These are phyloP conservation scores for Huso huso DNA, from an alignment of 2,797 vertebrate species.

Conservation along the genomic window DNA sequence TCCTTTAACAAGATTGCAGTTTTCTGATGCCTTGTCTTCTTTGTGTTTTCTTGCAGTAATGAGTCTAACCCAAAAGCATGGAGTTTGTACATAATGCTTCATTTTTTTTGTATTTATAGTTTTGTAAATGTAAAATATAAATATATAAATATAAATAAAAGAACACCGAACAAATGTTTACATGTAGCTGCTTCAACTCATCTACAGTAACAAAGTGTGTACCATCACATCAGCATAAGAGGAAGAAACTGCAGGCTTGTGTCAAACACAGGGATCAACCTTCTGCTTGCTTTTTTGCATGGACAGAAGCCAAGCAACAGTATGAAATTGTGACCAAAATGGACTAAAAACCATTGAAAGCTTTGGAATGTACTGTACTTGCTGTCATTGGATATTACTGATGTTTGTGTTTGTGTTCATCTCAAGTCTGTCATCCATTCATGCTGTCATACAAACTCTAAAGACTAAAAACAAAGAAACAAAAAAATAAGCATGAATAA, in stretches of 20 bases:
- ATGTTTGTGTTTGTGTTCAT: constrained; percentile 48
- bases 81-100: constrained; percentile 93
- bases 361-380: constrained; percentile 48
- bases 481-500: constrained; percentile 66
- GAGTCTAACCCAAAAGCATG: constrained; percentile 92
- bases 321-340: constrained; percentile 64
- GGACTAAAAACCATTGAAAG: constrained; percentile 41
- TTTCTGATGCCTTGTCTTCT: constrained; percentile 54
- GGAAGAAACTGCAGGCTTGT: constrained; percentile 26
- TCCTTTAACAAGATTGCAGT: background rate
- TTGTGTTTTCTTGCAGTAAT: constrained; percentile 84
- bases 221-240: constrained; percentile 41
- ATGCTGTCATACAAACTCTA: constrained; percentile 48
- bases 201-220: constrained; percentile 34
- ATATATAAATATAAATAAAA: constrained; percentile 55
- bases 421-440: constrained; percentile 47
- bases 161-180: constrained; percentile 62
- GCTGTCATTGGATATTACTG: constrained; percentile 53
- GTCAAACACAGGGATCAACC: constrained; percentile 28
- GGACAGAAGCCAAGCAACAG: constrained; percentile 58
- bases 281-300: constrained; percentile 58
- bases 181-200: constrained; percentile 77
- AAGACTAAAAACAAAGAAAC: constrained; percentile 54
- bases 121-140: constrained; percentile 59
- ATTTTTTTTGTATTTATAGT: constrained; percentile 92